These are phyloP conservation scores for Metellina segmentata DNA, from an alignment of 2,888 invertebrate genomes.

Conservation along the genomic window DNA sequence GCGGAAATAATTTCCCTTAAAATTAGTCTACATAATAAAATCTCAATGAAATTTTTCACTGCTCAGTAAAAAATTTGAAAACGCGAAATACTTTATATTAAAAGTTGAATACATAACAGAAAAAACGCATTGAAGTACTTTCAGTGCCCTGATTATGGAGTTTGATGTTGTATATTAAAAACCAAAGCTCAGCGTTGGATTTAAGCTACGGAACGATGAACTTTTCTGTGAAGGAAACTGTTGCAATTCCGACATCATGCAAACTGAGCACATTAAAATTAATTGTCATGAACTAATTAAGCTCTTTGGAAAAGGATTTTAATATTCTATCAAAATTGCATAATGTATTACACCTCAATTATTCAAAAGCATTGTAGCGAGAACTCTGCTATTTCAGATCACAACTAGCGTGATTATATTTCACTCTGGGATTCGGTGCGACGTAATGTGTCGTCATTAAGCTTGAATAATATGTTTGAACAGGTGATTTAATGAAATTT, in stretches of 20 bases:
- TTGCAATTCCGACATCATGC: neutral
- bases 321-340: neutral
- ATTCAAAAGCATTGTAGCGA: neutral
- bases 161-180: neutral
- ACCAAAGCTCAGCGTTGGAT: neutral
- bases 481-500: neutral
- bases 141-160: neutral
- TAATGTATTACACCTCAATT: neutral
- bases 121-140: no score
- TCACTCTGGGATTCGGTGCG: neutral
- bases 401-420: neutral
- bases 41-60: no score
- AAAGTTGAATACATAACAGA: neutral
- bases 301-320: neutral
- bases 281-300: neutral
- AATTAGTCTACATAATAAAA: no score
- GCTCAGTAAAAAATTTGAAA: no score
- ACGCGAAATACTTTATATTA: neutral
- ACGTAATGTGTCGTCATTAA: neutral
- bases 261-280: neutral
- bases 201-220: neutral
- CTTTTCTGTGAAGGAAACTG: neutral
- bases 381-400: neutral
- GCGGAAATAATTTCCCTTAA: no score
- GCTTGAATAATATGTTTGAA: neutral